phyloP scores from a whole-genome alignment of 1,140 invertebrate species.

The Pogonus chalceus region DNA sequence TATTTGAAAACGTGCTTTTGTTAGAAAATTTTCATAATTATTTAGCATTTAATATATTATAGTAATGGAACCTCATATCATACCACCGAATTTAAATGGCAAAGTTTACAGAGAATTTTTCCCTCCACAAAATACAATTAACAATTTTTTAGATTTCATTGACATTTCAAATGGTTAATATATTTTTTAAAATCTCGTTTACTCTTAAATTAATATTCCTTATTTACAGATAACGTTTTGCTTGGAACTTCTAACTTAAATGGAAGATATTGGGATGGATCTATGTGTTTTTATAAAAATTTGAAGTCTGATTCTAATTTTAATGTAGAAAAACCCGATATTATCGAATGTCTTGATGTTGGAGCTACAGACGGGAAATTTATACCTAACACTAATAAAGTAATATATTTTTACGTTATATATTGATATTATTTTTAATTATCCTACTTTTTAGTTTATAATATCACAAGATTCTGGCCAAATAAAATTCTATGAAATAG shows the following conservation, averaged over 20 bases:
- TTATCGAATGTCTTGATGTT: not conserved
- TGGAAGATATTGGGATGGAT: not conserved
- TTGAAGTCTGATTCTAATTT: not conserved
- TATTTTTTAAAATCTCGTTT: not conserved
- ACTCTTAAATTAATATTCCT: too few relatives aligned
- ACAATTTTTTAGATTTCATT: not conserved
- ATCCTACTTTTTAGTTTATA: not conserved
- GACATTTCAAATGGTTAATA: not conserved
- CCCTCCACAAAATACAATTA: not conserved
- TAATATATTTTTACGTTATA: not conserved
- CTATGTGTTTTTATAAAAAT: not conserved
- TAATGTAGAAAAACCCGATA: not conserved
- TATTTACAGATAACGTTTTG: not conserved
- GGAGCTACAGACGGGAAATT: not conserved
- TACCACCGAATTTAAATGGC: not conserved
- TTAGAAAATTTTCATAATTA: too few relatives aligned
- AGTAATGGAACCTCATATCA: not conserved
- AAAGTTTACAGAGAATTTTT: conserved; percentile 1
- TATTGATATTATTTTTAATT: not conserved
- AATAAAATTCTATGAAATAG: not conserved
- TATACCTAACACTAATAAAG: not conserved
- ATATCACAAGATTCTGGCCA: not conserved
- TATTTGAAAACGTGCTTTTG: too few relatives aligned
- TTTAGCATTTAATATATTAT: too few relatives aligned
- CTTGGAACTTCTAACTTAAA: not conserved